These are phyloP conservation scores for Cyclargus thomasi DNA, from an alignment of 1,140 invertebrate genomes.

Conservation along the genomic window DNA sequence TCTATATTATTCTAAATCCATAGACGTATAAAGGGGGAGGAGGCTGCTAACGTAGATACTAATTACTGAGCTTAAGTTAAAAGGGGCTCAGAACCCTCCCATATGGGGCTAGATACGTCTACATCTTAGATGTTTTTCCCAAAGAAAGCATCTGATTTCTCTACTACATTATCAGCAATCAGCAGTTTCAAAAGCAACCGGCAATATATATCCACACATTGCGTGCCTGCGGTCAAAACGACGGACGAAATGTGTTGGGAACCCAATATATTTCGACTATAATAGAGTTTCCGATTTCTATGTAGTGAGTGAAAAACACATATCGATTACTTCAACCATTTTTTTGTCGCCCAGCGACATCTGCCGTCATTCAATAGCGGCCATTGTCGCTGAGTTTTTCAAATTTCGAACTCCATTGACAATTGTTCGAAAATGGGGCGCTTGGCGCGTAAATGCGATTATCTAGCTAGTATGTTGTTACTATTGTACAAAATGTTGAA, in stretches of 20 bases:
- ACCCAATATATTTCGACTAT: conserved; percentile 6
- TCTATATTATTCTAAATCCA: no score
- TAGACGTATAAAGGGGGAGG: no score
- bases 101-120: no score
- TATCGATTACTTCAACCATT: conserved; percentile 43
- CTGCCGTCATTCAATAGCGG: conserved; percentile 61
- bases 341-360: conserved; percentile 54
- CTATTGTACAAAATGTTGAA: background rate
- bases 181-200: no score
- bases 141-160: no score
- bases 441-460: conserved; percentile 33
- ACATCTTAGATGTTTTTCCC: no score
- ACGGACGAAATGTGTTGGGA: background rate
- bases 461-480: conserved; percentile 24
- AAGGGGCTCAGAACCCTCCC: no score
- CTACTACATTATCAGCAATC: no score
- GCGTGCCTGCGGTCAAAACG: conserved; percentile 15
- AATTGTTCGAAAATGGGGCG: conserved; percentile 40
- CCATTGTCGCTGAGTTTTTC: conserved; percentile 60
- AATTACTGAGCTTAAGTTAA: no score
- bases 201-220: conserved; percentile 6
- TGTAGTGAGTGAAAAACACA: conserved; percentile 26
- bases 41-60: no score
- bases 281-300: conserved; percentile 3
- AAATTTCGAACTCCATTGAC: conserved; percentile 42